These are phyloP conservation scores for Melanerpes aurifrons DNA, from an alignment of 2,113 vertebrate genomes.

Conservation along the genomic window DNA sequence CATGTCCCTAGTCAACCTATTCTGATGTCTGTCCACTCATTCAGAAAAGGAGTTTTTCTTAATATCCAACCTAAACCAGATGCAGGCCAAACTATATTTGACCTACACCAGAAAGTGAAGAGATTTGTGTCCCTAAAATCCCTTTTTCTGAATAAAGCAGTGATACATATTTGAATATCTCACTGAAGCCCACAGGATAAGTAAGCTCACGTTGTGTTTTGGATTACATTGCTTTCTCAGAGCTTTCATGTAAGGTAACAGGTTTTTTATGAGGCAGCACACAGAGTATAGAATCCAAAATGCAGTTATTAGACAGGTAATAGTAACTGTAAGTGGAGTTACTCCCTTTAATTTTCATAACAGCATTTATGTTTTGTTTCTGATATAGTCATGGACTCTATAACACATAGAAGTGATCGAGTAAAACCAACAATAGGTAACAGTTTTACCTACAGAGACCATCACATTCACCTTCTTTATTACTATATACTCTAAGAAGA, in stretches of 20 bases:
- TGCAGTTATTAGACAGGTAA: not conserved
- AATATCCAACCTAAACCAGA: too few species aligned
- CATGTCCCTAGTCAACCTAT: too few species aligned
- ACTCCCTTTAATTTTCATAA: not conserved
- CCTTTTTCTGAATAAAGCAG: not conserved
- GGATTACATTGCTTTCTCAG: not conserved
- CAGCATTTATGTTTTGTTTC: conserved; percentile 7
- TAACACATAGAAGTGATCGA: conserved; percentile 29
- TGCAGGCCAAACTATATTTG: not conserved
- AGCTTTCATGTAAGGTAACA: not conserved
- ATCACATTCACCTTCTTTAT: not conserved
- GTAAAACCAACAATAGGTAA: conserved; percentile 42
- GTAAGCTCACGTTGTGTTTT: not conserved
- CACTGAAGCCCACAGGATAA: not conserved
- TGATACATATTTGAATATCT: not conserved
- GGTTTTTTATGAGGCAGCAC: not conserved
- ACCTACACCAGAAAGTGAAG: not conserved
- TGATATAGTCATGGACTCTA: conserved; percentile 5
- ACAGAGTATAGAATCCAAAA: not conserved
- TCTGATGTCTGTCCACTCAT: too few species aligned
- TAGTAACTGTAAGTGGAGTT: not conserved
- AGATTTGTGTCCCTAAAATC: not conserved
- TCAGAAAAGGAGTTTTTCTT: too few species aligned
- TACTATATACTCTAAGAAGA: too few species aligned
- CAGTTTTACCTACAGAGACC: not conserved